phyloP scores from a whole-genome alignment of 2,888 invertebrate genomes.

The Caenorhabditis sp. region DNA sequence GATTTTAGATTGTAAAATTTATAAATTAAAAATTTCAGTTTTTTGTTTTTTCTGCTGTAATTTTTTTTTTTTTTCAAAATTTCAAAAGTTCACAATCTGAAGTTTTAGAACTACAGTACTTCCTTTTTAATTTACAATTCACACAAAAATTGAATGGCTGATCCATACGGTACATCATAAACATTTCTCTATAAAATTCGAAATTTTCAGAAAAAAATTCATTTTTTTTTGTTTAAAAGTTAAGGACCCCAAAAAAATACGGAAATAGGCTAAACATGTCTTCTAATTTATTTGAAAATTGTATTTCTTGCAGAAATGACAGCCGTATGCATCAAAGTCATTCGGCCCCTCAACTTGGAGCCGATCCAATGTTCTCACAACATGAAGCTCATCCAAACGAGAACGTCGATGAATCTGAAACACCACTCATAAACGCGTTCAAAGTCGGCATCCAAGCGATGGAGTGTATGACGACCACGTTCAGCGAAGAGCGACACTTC shows the following conservation, averaged over 20 bases:
- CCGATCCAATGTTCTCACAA: background rate
- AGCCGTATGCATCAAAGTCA: constrained; percentile 58
- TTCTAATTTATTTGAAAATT: no score
- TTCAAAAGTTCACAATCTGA: background rate
- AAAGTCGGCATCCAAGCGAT: constrained; percentile 37
- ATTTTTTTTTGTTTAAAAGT: no score
- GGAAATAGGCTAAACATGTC: no score
- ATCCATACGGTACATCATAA: no score
- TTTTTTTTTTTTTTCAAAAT: background rate
- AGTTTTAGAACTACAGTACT: background rate
- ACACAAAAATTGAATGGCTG: no score
- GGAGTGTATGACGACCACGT: constrained; percentile 25
- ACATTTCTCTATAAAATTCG: no score
- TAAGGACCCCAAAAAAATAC: no score
- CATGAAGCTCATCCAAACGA: background rate
- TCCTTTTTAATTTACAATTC: no score
- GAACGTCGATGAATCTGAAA: background rate
- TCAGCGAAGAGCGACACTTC: constrained; percentile 20
- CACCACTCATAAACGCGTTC: constrained; percentile 8
- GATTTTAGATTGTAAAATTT: no score
- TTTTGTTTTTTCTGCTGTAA: background rate
- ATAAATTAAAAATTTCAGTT: background rate
- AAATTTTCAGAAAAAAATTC: no score
- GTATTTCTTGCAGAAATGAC: constrained; percentile 17
- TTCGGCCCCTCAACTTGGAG: constrained; percentile 59